Evolutionary conservation across 2,113 vertebrate genomes (phyloP).

Genomic region (Hoplias malabaricus): DNA sequence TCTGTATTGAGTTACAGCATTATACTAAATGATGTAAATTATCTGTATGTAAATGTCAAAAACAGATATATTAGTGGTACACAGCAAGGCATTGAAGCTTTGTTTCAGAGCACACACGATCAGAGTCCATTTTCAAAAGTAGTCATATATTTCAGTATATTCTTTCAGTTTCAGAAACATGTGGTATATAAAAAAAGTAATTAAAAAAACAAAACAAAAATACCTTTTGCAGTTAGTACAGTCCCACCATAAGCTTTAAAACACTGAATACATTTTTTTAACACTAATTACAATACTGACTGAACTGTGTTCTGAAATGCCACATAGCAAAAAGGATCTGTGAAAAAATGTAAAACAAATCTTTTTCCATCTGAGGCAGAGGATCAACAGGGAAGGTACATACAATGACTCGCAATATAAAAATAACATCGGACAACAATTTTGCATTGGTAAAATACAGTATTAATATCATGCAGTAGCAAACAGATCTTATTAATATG

Average conservation of each 20-base stretch:
- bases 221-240: not conserved
- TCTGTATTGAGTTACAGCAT: not conserved
- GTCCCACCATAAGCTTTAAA: not conserved
- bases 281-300: not conserved
- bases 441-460: not conserved
- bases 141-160: slow-evolving; percentile 9
- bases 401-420: not conserved
- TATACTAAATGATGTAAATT: not conserved
- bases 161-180: slow-evolving; percentile 1
- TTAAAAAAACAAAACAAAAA: slow-evolving; percentile 4
- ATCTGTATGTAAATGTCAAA: not conserved
- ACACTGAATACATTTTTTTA: not conserved
- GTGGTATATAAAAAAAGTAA: too few relatives aligned
- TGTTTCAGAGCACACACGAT: not conserved
- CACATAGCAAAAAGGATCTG: not conserved
- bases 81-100: not conserved
- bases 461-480: not conserved
- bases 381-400: not conserved
- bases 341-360: not conserved
- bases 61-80: not conserved
- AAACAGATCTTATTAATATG: slow-evolving; percentile 30
- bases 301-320: not conserved
- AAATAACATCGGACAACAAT: not conserved
- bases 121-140: not conserved
- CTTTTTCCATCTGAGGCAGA: not conserved